Evolutionary conservation across 2,113 vertebrate species (phyloP), one percentile per base, ranked within the genome.

Genomic region (Clarias magur): DNA sequence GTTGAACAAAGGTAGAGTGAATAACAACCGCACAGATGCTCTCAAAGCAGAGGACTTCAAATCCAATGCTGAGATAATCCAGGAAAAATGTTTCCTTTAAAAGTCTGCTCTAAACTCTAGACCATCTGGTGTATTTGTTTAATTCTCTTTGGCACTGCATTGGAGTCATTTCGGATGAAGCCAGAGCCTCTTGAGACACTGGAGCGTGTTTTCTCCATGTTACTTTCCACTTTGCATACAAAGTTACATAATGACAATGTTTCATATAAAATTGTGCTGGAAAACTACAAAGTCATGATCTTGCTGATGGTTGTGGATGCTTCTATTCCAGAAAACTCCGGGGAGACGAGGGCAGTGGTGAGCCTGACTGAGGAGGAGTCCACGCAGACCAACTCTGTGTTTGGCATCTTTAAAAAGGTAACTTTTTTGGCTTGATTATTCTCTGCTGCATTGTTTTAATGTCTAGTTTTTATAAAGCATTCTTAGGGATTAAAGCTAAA

Each of bases 1-100:
- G 82, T 95, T 98, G 56, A 96, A 93, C 87, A 97, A 97, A 96
- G 96, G 97, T 99, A 92, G 62, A 38, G 38, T 84, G 87, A 38
- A 48, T 30, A 17, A 7, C 42, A 56, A 38, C 48, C 12, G 38
- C 30, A 81, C 27, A 38, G 12, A 48, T 65, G 3, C 34, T 16
- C 60, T 73, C 63, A n/a, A 57, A 48, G 38, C 54, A 78, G 23
- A 78, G 25, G 0, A 0, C 12, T 48, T 63, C 13, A 70, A 78
- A 42, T 38, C 56, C 75, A 72, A 23, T 53, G 19, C 62, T n/a
- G 59, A 34, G 38, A 10, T n/a, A 57, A 57, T 86, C n/a, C 42
- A 63, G 27, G 23, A 80, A 38, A 34, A 80, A 30, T 1, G 3
- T 62, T 75, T 13, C 81, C 21, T 23, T 70, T 82, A 63, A 80